Evolutionary conservation across 2,113 vertebrate genomes (phyloP).

Genomic region (Piprites chloris): DNA sequence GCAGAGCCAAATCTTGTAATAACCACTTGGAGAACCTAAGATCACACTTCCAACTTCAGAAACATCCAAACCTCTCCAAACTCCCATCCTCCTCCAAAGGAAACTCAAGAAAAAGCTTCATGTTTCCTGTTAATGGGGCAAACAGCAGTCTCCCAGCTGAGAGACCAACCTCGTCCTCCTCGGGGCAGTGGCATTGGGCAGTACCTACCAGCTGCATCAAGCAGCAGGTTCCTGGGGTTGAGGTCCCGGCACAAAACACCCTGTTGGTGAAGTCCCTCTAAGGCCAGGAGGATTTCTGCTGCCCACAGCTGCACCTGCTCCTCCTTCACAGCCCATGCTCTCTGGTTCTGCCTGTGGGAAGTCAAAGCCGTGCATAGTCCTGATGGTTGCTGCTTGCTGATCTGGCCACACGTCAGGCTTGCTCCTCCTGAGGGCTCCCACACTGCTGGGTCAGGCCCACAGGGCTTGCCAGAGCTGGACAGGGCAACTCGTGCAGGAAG

Average conservation of each 20-base stretch:
- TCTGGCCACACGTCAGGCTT: neutral
- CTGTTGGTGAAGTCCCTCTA: constrained; percentile 93
- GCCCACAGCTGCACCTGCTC: constrained; percentile 87
- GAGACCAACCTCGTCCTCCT: neutral
- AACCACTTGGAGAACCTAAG: neutral
- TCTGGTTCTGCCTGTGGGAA: neutral
- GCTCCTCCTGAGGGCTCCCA: rapidly evolving
- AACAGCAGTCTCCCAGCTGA: neutral
- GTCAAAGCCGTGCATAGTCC: neutral
- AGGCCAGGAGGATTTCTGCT: constrained; percentile 87
- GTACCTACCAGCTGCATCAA: constrained; percentile 83
- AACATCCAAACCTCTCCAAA: neutral
- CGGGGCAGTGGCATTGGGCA: neutral
- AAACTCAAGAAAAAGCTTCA: neutral
- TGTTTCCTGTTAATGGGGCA: neutral
- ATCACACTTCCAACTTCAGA: neutral
- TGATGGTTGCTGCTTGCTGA: neutral
- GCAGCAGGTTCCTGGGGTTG: constrained; percentile 93
- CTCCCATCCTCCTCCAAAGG: neutral
- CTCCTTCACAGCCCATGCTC: constrained; percentile 79
- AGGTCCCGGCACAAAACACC: constrained; percentile 93
- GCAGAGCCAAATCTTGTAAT: neutral
- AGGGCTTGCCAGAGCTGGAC: neutral
- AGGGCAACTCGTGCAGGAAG: neutral
- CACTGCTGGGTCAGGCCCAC: neutral